Evolutionary conservation across 1,140 invertebrate species (phyloP), one percentile per base, ranked within the genome.

Genomic region (Drosophila sproati): DNA sequence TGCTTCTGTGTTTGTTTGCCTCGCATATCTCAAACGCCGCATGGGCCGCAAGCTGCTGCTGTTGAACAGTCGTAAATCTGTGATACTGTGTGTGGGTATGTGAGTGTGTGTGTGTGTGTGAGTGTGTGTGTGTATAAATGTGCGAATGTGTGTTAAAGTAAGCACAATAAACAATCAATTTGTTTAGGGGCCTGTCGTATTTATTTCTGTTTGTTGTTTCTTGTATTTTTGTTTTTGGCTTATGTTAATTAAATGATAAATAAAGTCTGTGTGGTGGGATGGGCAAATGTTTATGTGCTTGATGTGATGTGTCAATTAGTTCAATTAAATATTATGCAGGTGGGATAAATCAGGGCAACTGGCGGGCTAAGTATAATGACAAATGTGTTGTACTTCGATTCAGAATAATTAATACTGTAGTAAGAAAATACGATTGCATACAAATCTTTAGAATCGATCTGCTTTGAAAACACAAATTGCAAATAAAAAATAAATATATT

Each of bases 191-290:
- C 45, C 50, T 55, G 63, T 62, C 80, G 75, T 54, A 69, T 68
- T 68, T 82, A 69, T 77, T 68, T 77, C 37, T 48, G 43, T 63
- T 48, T 69, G 43, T 62, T 69, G 47, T 69, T 66, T 55, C 8
- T 3, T 5, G 48, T 47, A 8, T 61, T 54, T 28, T 73, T 35
- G 47, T 68, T 63, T 20, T 73, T 77, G 69, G 35, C 68, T 83
- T 83, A 87, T 88, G 82, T 55, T 87, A 87, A 87, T 87, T 87
- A 87, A 87, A 87, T 87, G 82, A 82, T 88, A 88, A 82, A 87
- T 82, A 88, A 71, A 77, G 63, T 54, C 47, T 41, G 32, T 34
- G 60, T 32, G 60, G 48, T 50, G 52, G 52, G 51, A 35, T 35
- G 56, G n/a, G 52, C 66, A 55, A 8, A 79, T 71, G 74, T 86